Percentiles rank a stretch among this genome's conserved stretches.
phyloP scores from a whole-genome alignment of 2,113 vertebrate genomes.

The Sapajus apella region DNA sequence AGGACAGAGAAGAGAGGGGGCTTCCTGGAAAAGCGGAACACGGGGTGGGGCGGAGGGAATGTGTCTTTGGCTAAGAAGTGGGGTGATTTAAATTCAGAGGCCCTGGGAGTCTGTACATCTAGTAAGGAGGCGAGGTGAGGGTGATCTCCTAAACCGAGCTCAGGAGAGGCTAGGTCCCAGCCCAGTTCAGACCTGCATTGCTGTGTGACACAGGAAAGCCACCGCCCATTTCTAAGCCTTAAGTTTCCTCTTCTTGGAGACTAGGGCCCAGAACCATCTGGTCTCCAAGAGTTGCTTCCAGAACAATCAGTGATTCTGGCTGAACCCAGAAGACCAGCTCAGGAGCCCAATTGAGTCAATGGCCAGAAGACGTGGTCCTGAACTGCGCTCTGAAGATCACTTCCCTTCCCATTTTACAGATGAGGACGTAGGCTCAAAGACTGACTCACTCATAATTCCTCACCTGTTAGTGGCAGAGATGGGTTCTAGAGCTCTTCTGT shows the following conservation, averaged over 20 bases:
- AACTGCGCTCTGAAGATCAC: background rate
- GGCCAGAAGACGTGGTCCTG: background rate
- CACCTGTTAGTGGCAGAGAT: background rate
- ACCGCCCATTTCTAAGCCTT: background rate
- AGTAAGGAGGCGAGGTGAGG: too few relatives aligned
- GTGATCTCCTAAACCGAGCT: rapidly evolving
- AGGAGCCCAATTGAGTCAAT: background rate
- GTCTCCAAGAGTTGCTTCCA: background rate
- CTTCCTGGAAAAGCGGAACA: rapidly evolving
- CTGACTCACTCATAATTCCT: background rate
- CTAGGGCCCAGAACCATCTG: background rate
- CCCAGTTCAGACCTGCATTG: background rate
- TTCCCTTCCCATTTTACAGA: background rate
- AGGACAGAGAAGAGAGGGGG: background rate
- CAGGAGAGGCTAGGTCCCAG: background rate
- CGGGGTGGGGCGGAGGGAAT: too few relatives aligned
- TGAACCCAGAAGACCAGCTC: background rate
- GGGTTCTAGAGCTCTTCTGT: background rate
- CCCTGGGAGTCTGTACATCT: background rate
- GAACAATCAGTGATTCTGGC: background rate
- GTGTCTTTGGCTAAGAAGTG: background rate
- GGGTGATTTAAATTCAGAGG: background rate
- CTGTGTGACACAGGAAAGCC: background rate
- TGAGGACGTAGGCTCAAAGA: background rate
- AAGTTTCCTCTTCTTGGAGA: background rate